These are phyloP conservation scores for Lontra canadensis DNA, from an alignment of 2,113 vertebrate genomes.

Conservation along the genomic window DNA sequence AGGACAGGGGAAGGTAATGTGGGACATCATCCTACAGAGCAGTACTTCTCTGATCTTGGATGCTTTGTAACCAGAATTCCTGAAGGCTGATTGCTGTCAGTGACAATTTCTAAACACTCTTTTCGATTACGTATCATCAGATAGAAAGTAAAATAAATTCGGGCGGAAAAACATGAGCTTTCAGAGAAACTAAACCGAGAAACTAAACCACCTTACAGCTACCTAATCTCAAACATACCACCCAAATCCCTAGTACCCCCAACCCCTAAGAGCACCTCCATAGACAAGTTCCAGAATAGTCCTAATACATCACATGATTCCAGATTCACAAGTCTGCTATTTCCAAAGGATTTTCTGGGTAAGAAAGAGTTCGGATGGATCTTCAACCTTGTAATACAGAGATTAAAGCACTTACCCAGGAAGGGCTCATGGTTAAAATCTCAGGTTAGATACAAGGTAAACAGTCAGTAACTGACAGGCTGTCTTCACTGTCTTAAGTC, in stretches of 20 bases:
- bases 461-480: background rate
- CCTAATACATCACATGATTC: background rate
- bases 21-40: background rate
- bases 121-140: background rate
- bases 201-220: background rate
- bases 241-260: background rate
- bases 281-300: background rate
- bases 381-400: slow-evolving; percentile 34
- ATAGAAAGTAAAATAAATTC: background rate
- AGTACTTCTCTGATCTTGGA: background rate
- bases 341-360: background rate
- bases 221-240: background rate
- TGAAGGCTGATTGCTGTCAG: background rate
- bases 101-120: background rate
- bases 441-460: background rate
- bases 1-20: background rate
- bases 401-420: background rate
- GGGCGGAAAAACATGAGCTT: background rate
- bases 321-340: background rate
- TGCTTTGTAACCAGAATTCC: background rate
- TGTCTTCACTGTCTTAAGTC: background rate
- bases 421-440: slow-evolving; percentile 34
- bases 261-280: background rate
- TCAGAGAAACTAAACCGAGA: background rate
- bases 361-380: background rate